Evolutionary conservation across 2,113 vertebrate genomes (phyloP).

Genomic region (Etheostoma cragini): DNA sequence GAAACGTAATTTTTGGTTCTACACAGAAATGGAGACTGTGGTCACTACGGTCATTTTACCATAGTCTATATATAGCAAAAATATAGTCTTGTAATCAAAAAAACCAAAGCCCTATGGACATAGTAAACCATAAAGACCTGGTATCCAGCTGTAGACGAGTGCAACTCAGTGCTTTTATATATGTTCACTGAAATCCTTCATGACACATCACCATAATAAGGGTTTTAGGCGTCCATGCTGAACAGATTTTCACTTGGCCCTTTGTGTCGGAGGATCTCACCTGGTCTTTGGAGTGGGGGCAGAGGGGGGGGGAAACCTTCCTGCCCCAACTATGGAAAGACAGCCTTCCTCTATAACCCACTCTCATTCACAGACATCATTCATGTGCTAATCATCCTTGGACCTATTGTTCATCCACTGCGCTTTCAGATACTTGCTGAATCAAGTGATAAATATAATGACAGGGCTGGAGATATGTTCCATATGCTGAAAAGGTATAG

Average conservation of each 20-base stretch:
- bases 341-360: constrained; percentile 82
- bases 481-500: constrained; percentile 62
- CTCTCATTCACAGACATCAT: constrained; percentile 83
- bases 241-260: constrained; percentile 75
- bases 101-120: constrained; percentile 56
- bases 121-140: constrained; percentile 35
- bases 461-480: constrained; percentile 66
- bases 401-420: constrained; percentile 74
- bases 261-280: constrained; percentile 83
- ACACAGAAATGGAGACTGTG: neutral
- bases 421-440: constrained; percentile 80
- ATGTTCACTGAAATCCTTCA: constrained; percentile 44
- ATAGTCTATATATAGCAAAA: neutral
- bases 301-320: constrained; percentile 74
- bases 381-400: constrained; percentile 85
- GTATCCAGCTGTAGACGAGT: constrained; percentile 37
- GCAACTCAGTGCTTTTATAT: constrained; percentile 46
- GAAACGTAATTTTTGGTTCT: neutral
- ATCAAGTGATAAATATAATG: constrained; percentile 80
- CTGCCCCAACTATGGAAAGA: constrained; percentile 70
- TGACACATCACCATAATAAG: constrained; percentile 68
- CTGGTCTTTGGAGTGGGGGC: constrained; percentile 81
- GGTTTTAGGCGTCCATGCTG: constrained; percentile 65
- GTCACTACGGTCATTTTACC: constrained; percentile 5
- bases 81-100: constrained; percentile 31